These are phyloP conservation scores for Nemapogon koenigi DNA, from an alignment of 2,888 invertebrate genomes.

Conservation along the genomic window DNA sequence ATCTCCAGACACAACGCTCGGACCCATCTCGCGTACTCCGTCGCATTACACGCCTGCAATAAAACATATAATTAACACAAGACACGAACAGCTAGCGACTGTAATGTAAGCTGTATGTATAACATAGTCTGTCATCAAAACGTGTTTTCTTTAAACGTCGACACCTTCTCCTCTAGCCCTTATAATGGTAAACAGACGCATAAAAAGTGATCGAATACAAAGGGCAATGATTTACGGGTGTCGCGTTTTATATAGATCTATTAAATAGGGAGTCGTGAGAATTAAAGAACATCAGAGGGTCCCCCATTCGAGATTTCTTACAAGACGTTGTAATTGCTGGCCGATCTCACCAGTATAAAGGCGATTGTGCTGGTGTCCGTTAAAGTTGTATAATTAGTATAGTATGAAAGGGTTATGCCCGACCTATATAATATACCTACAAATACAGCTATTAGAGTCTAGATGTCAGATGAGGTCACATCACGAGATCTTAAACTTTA, in stretches of 20 bases:
- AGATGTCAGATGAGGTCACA: too few relatives aligned
- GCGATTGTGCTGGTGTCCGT: slow-evolving; percentile 11
- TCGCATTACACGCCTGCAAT: slow-evolving; percentile 73
- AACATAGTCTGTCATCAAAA: slow-evolving; percentile 18
- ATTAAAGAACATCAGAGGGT: slow-evolving; percentile 19
- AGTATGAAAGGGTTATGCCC: too few relatives aligned
- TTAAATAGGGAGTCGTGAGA: slow-evolving; percentile 56
- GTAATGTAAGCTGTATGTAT: neutral
- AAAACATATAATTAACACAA: slow-evolving; percentile 20
- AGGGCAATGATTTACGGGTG: slow-evolving; percentile 54
- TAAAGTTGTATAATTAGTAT: too few relatives aligned
- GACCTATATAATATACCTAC: too few relatives aligned
- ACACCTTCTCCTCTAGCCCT: slow-evolving; percentile 61
- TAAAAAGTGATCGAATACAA: slow-evolving; percentile 49
- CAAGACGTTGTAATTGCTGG: slow-evolving; percentile 30
- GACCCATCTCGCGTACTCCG: slow-evolving; percentile 76
- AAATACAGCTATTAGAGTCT: too few relatives aligned
- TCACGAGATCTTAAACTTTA: too few relatives aligned
- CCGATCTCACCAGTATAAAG: slow-evolving; percentile 14
- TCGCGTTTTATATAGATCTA: slow-evolving; percentile 48
- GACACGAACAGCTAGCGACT: neutral
- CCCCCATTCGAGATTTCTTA: slow-evolving; percentile 22
- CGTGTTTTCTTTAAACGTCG: slow-evolving; percentile 51
- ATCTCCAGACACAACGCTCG: slow-evolving; percentile 77
- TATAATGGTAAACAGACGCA: slow-evolving; percentile 49